Percentiles rank a stretch among this genome's conserved stretches.
Evolutionary conservation across 2,113 vertebrate species (phyloP).

Genomic region (Trogon melanurus): DNA sequence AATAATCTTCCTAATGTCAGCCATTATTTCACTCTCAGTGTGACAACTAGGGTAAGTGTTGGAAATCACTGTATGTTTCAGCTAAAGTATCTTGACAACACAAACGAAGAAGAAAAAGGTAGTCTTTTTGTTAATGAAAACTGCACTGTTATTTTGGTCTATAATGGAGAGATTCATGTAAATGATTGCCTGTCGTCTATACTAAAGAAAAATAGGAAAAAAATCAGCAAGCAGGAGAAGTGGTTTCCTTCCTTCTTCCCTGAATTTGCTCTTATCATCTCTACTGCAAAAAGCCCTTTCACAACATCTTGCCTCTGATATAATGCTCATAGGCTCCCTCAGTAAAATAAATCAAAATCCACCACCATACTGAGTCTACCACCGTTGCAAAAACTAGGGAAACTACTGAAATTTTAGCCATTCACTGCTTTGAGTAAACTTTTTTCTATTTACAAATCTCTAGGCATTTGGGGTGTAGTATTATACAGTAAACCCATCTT

Average conservation of each 20-base stretch:
- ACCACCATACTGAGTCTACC: neutral
- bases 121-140: conserved; percentile 75
- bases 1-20: conserved; percentile 77
- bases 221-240: conserved; percentile 3
- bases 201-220: conserved; percentile 39
- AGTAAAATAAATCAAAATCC: neutral
- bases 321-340: neutral
- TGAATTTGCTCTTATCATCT: conserved; percentile 13
- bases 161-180: conserved; percentile 72
- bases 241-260: neutral
- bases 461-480: neutral
- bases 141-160: conserved; percentile 73
- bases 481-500: neutral
- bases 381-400: neutral
- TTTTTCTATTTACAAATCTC: neutral
- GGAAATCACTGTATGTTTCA: conserved; percentile 74
- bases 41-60: conserved; percentile 76
- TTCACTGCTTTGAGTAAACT: neutral
- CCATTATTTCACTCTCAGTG: conserved; percentile 77
- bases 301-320: neutral
- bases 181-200: conserved; percentile 69
- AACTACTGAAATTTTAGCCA: neutral
- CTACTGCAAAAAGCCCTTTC: neutral
- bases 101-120: conserved; percentile 70
- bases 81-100: conserved; percentile 76